These are phyloP conservation scores for Delichon dasypus DNA, from an alignment of 2,797 vertebrate genomes.

Conservation along the genomic window DNA sequence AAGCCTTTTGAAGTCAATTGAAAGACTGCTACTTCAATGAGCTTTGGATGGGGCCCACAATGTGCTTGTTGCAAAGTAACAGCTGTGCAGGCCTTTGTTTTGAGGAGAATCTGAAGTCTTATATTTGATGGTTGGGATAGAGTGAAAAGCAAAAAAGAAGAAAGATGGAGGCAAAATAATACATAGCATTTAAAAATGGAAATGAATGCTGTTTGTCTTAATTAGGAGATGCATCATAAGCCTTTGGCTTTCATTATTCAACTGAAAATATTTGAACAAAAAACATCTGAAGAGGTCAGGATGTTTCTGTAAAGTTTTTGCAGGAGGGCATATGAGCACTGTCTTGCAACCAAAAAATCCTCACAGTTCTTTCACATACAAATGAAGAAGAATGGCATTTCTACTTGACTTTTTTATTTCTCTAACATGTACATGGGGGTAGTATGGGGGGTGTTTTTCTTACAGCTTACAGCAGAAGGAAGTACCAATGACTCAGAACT, in stretches of 20 bases:
- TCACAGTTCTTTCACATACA: slow-evolving; percentile 5
- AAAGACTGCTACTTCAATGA: slow-evolving; percentile 58
- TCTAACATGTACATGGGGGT: not conserved
- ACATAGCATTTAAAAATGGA: slow-evolving; percentile 54
- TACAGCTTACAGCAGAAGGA: slow-evolving; percentile 64
- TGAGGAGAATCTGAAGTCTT: slow-evolving; percentile 57
- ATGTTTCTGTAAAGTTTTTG: slow-evolving; percentile 42
- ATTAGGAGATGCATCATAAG: slow-evolving; percentile 61
- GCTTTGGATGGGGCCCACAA: slow-evolving; percentile 56
- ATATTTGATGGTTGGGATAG: slow-evolving; percentile 46
- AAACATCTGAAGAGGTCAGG: slow-evolving; percentile 52
- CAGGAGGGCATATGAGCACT: slow-evolving; percentile 2
- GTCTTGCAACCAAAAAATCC: slow-evolving; percentile 8
- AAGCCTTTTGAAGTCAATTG: slow-evolving; percentile 56
- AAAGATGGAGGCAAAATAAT: slow-evolving; percentile 55
- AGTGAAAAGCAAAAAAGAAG: slow-evolving; percentile 44
- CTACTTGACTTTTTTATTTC: not conserved
- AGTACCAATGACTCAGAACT: slow-evolving; percentile 59
- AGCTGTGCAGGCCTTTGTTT: slow-evolving; percentile 67
- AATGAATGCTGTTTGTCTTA: slow-evolving; percentile 57
- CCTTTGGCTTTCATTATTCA: slow-evolving; percentile 53
- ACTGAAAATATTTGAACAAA: slow-evolving; percentile 48
- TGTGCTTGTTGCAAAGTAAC: slow-evolving; percentile 60
- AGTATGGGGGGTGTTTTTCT: not conserved
- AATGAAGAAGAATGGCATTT: slow-evolving; percentile 24